These are phyloP conservation scores for Apogon hyalosoma DNA, from an alignment of 2,797 vertebrate species.

Conservation along the genomic window DNA sequence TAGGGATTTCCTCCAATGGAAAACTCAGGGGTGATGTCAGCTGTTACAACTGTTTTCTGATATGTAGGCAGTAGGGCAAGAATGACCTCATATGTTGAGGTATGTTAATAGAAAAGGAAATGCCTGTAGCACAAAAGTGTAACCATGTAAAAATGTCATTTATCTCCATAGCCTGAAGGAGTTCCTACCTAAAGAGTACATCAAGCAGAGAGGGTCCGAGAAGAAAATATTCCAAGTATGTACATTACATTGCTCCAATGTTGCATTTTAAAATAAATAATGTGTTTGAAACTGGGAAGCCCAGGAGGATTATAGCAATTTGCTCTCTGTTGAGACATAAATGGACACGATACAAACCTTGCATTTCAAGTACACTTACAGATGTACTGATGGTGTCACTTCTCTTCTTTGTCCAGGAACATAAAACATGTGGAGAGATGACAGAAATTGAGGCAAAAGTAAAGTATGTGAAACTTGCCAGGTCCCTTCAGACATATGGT, in stretches of 20 bases:
- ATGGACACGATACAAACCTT: constrained; percentile 14
- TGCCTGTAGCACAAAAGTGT: constrained; percentile 59
- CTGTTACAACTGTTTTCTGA: constrained; percentile 74
- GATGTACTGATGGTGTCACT: constrained; percentile 10
- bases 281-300: constrained; percentile 5
- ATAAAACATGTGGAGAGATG: constrained; percentile 97
- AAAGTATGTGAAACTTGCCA: constrained; percentile 96
- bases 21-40: constrained; percentile 70
- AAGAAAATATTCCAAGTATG: constrained; percentile 98
- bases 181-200: constrained; percentile 98
- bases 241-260: constrained; percentile 18
- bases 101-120: constrained; percentile 72
- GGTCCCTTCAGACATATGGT: constrained; percentile 94
- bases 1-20: constrained; percentile 64
- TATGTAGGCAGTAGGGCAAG: constrained; percentile 58
- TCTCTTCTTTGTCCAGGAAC: constrained; percentile 85
- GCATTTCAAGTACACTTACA: background rate
- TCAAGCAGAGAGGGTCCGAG: constrained; percentile 96
- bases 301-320: constrained; percentile 25
- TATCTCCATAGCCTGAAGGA: constrained; percentile 91
- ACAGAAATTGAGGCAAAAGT: constrained; percentile 98
- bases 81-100: constrained; percentile 72
- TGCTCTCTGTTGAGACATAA: constrained; percentile 24
- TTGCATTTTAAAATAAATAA: constrained; percentile 24
- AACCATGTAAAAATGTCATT: constrained; percentile 71